Base-by-base conservation (phyloP, 92 coral and sea anemone genomes). In the Ricordea florida region DNA sequence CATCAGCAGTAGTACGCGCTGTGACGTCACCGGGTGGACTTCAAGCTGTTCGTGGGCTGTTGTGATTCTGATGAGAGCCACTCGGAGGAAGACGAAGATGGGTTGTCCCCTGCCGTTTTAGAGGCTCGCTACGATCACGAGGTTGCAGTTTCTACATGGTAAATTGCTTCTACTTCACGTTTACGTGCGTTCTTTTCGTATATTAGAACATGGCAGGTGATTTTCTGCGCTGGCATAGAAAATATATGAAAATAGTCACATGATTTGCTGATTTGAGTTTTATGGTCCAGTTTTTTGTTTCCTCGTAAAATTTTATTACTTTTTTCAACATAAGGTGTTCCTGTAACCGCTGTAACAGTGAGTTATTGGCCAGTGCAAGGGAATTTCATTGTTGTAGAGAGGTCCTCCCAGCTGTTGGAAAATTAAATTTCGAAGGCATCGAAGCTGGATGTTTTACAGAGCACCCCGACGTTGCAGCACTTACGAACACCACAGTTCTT, bases 371-470 rank as follows among this genome's bases (percentile, higher is more conserved):
- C 1, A 68, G 73, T 44, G 76, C 59, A 10, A 20, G 62, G 38
- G 75, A 77, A 41, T 65, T 47, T 28, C 73, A 76, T 23, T 78
- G 84, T 52, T 78, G 84, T 29, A 33, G 53, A 37, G 84, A 78
- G 49, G 45, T 78, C 4, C 42, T 63, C 14, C 33, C 42, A 38
- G 60, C 48, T 11, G 33, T 32, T 35, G 78, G 28, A 14, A 50
- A 50, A 57, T 20, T 70, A 3, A n/a, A n/a, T n/a, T n/a, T n/a
- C n/a, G n/a, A n/a, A n/a, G n/a, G n/a, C n/a, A n/a, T n/a, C 8
- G 32, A 53, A n/a, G 60, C 32, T 1, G 38, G 35, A 38, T 70
- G 78, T 29, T 26, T 70, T 25, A 47, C 60, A 3, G 78, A 32
- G 27, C 78, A 70, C 27, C 78, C 66, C 2, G 65, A 70, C 33